Evolutionary conservation across 2,888 invertebrate species (phyloP), one percentile per base, ranked within the genome.

Genomic region (Aphidoletes aphidimyza): DNA sequence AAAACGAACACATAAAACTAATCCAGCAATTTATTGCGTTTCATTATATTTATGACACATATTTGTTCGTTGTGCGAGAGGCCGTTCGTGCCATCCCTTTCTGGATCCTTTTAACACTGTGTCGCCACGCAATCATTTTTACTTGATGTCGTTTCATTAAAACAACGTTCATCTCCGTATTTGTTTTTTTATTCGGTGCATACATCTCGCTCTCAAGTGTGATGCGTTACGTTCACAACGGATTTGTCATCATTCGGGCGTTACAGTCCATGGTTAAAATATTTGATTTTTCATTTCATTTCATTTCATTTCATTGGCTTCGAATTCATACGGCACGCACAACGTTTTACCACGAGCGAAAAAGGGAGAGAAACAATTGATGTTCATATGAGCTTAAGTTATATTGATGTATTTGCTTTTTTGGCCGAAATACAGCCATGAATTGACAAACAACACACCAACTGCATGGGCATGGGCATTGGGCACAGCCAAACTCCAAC

Each of bases 251-350:
- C 69, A 69, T 69, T 69, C 69, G 30, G 26, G 69, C 34, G 69
- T 69, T 69, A 69, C 30, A 69, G 26, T 54, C 54, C 22, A 54
- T 54, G 22, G 34, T 14, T n/a, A 69, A 5, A 69, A 69, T 69
- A 69, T 69, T 69, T 69, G 69, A 69, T 30, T 69, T 69, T 14
- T 69, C 69, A 69, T 69, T n/a, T n/a, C n/a, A n/a, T n/a, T n/a
- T n/a, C n/a, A n/a, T n/a, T n/a, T n/a, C n/a, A n/a, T n/a, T 69
- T 69, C 69, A 69, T 69, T 69, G 69, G 69, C 69, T 69, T 69
- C 14, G 69, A 6, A 69, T 69, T 69, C 69, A 69, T 69, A 30
- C 14, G 69, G 30, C 69, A 69, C 69, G 69, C 69, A 69, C 34
- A 30, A 14, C 0, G 3, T 30, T 14, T 30, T 30, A 22, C 54